Percentiles rank a stretch among this genome's conserved stretches.
Evolutionary conservation across 2,113 vertebrate genomes (phyloP).

Genomic region (Manacus vitellinus): DNA sequence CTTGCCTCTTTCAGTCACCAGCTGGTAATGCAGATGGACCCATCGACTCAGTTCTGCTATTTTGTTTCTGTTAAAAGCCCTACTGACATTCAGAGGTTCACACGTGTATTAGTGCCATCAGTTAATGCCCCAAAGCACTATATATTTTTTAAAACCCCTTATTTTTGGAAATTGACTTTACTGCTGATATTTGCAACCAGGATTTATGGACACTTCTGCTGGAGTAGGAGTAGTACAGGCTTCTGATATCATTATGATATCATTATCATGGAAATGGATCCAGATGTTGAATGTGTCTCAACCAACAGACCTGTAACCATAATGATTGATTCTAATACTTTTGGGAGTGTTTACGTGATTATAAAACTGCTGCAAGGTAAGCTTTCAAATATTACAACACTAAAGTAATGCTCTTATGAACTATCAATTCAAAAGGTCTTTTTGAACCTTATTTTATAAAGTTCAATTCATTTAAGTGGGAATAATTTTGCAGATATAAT

Average conservation of each 20-base stretch:
- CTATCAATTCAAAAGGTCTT: neutral
- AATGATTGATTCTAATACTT: neutral
- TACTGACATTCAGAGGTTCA: neutral
- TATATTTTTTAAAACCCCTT: neutral
- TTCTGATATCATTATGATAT: neutral
- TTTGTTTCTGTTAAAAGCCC: neutral
- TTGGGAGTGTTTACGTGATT: neutral
- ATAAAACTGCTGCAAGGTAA: conserved; percentile 2
- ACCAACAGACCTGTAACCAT: neutral
- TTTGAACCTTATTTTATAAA: neutral
- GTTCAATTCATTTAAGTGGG: neutral
- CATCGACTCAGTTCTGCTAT: neutral
- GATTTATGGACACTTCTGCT: neutral
- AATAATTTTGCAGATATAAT: neutral
- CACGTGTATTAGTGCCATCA: neutral
- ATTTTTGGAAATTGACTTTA: neutral
- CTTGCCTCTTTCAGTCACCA: neutral
- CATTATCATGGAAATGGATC: neutral
- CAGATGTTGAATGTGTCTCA: neutral
- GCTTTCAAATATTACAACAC: neutral
- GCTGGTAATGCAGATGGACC: neutral
- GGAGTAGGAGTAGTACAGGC: neutral
- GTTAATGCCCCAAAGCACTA: neutral
- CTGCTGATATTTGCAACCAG: neutral
- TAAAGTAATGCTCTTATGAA: neutral